Evolutionary conservation across 2,888 invertebrate species (phyloP), one percentile per base, ranked within the genome.

Genomic region (Chironomus riparius): DNA sequence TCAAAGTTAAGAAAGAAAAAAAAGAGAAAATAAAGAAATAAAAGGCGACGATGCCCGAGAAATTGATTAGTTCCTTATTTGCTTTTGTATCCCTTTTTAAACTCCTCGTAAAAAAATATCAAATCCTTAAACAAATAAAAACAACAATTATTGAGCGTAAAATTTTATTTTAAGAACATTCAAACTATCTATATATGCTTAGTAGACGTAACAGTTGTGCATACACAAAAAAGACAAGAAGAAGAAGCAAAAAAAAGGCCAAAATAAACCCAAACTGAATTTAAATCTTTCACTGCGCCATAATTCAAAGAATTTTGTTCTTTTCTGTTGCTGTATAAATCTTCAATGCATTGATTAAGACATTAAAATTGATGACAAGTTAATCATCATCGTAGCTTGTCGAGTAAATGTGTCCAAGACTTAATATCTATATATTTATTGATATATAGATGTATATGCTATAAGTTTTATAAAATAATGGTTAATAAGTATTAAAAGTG

Each of bases 341-440:
- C 38, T 65, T 65, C 18, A 65, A 22, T 24, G 24, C 65, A 65
- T 68, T 28, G 15, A 72, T 72, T 72, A 72, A 72, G 72, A 72
- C 72, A 72, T 72, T 61, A 72, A 65, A 72, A 72, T 61, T 72
- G 72, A 72, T 72, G 72, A 72, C 72, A 72, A 72, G 56, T 72
- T 72, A 72, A 71, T 71, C 71, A 72, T 72, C 72, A 72, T 72
- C 72, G 48, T 47, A 18, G 47, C 47, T 21, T 70, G 70, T 70
- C 15, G 15, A 70, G 56, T 18, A 56, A 18, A 47, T 18, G 70
- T 24, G 56, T 56, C n/a, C 28, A 22, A 50, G 50, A 48, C 15
- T 62, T n/a, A 62, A 22, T 50, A 50, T n/a, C 50, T n/a, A 50
- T 15, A 50, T 50, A 50, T 28, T 38, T 38, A 38, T 38, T 38